These are phyloP conservation scores for Trochalopteron elliotii DNA, from an alignment of 2,113 vertebrate species.

Conservation along the genomic window DNA sequence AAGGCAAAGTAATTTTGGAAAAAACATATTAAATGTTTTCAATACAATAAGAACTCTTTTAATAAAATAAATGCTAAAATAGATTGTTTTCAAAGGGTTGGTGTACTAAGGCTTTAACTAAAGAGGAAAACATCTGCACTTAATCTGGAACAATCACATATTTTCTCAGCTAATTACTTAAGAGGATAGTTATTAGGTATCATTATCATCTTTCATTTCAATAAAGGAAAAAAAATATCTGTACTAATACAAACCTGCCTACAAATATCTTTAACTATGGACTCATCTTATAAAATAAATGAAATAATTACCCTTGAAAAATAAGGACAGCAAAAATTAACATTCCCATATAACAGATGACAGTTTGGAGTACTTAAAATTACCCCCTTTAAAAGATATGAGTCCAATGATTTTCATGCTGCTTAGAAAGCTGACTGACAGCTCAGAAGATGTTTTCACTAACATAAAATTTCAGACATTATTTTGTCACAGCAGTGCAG, in stretches of 20 bases:
- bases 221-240: background rate
- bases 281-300: slow-evolving; percentile 77
- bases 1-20: slow-evolving; percentile 20
- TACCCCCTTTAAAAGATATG: slow-evolving; percentile 29
- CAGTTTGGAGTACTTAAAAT: slow-evolving; percentile 50
- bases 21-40: background rate
- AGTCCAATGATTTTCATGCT: slow-evolving; percentile 41
- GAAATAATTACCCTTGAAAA: slow-evolving; percentile 71
- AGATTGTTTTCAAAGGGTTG: slow-evolving; percentile 74
- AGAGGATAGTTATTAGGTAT: slow-evolving; percentile 58
- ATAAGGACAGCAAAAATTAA: slow-evolving; percentile 66
- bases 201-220: slow-evolving; percentile 45
- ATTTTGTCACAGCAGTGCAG: slow-evolving; percentile 66
- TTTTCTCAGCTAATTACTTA: slow-evolving; percentile 69
- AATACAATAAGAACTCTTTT: background rate
- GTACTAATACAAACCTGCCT: slow-evolving; percentile 9
- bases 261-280: slow-evolving; percentile 44
- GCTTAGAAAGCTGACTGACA: slow-evolving; percentile 38
- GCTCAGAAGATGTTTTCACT: background rate
- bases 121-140: slow-evolving; percentile 78
- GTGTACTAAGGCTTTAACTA: slow-evolving; percentile 65
- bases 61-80: background rate
- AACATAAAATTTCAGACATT: background rate
- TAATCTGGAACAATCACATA: slow-evolving; percentile 66
- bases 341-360: slow-evolving; percentile 60